phyloP scores from a whole-genome alignment of 2,797 vertebrate species.

The Cyclura pinguis region DNA sequence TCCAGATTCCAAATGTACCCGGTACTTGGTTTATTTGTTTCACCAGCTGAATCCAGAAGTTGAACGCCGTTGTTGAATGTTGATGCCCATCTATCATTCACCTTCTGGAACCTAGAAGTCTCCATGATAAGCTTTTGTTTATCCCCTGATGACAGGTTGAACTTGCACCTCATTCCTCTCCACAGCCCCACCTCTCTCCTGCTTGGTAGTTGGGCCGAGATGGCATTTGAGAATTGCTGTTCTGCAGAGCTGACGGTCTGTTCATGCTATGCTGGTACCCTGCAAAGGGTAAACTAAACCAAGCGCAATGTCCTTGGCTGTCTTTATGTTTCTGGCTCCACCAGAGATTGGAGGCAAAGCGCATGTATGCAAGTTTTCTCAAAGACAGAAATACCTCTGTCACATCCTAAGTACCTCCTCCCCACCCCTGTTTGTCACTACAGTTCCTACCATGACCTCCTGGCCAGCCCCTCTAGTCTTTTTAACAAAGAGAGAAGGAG shows the following conservation, averaged over 20 bases:
- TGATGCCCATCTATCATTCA: not conserved
- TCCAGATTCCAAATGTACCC: not conserved
- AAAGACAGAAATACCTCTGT: not conserved
- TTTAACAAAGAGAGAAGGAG: not conserved
- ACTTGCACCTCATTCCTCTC: not conserved
- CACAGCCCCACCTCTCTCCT: not conserved
- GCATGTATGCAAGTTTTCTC: not conserved
- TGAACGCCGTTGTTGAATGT: no score
- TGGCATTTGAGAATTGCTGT: not conserved
- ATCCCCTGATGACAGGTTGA: not conserved
- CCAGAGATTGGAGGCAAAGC: not conserved
- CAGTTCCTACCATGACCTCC: not conserved
- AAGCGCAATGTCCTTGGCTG: not conserved
- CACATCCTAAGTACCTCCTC: not conserved
- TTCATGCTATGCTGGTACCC: not conserved
- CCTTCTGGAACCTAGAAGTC: not conserved
- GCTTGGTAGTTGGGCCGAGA: not conserved
- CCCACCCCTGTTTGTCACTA: no score
- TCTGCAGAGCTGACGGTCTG: not conserved
- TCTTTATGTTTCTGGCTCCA: not conserved
- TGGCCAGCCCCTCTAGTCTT: not conserved
- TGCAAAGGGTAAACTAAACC: not conserved
- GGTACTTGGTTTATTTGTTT: not conserved
- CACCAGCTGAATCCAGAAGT: not conserved
- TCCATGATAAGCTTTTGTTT: not conserved